Evolutionary conservation across 1,140 invertebrate genomes (phyloP).

Genomic region (Drosophila nigromelanica): DNA sequence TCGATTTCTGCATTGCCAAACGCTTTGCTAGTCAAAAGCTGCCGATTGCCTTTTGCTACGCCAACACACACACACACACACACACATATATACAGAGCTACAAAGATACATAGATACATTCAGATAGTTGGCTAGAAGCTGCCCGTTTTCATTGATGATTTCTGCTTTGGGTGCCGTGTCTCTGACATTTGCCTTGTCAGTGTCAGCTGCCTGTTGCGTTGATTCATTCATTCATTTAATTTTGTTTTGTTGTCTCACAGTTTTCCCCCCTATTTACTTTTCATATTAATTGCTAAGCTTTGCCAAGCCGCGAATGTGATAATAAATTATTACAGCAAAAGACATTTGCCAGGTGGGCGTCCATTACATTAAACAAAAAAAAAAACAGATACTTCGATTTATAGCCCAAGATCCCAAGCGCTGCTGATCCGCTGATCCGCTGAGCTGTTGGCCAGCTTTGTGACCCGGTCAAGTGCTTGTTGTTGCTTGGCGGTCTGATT

Average conservation of each 20-base stretch:
- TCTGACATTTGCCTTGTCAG: conserved; percentile 41
- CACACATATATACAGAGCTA: conserved; percentile 44
- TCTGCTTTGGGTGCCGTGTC: conserved; percentile 23
- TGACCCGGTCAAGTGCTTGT: conserved; percentile 27
- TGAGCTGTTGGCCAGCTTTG: conserved; percentile 3
- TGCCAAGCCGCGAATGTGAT: conserved; percentile 67
- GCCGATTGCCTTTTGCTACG: conserved; percentile 66
- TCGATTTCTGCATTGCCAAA: conserved; percentile 78
- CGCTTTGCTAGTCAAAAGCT: conserved; percentile 74
- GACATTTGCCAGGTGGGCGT: conserved; percentile 67
- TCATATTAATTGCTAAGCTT: conserved; percentile 73
- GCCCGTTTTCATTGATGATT: conserved; percentile 73
- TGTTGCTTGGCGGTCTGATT: not conserved
- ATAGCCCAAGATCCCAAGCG: conserved; percentile 10
- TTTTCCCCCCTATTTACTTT: conserved; percentile 53
- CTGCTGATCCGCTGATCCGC: not conserved
- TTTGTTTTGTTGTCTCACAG: conserved; percentile 36
- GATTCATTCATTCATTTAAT: conserved; percentile 77
- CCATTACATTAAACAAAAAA: conserved; percentile 51
- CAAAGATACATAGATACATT: conserved; percentile 34
- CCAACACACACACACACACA: conserved; percentile 67
- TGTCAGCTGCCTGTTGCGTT: conserved; percentile 37
- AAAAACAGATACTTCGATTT: conserved; percentile 32
- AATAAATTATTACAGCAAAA: conserved; percentile 80
- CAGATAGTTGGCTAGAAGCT: conserved; percentile 32